phyloP scores from a whole-genome alignment of 2,888 invertebrate genomes.

The Leptarthrus brevirostris region DNA sequence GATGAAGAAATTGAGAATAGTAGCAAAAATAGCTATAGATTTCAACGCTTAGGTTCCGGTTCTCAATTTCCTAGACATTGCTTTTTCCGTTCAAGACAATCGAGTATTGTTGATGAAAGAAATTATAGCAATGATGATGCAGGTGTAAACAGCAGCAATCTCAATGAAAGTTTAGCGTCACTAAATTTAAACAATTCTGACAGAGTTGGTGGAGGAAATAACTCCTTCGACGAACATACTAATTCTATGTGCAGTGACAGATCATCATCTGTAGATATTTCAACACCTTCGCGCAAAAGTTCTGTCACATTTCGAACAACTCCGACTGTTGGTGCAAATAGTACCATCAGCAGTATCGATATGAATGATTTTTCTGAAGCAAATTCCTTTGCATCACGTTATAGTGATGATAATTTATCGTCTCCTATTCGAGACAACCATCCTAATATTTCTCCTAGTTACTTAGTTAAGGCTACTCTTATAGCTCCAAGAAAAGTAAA shows the following conservation, averaged over 20 bases:
- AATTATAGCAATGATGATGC: slow-evolving; percentile 31
- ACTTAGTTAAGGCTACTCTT: slow-evolving; percentile 55
- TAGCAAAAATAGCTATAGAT: slow-evolving; percentile 57
- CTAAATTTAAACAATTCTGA: slow-evolving; percentile 44
- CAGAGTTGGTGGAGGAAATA: slow-evolving; percentile 51
- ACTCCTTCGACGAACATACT: slow-evolving; percentile 54
- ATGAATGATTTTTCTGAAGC: slow-evolving; percentile 11
- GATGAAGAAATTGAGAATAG: slow-evolving; percentile 54
- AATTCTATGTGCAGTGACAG: slow-evolving; percentile 61
- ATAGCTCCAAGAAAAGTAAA: slow-evolving; percentile 61
- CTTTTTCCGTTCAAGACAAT: slow-evolving; percentile 62
- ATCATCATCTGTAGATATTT: slow-evolving; percentile 59
- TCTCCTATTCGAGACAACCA: slow-evolving; percentile 11
- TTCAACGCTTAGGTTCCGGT: slow-evolving; percentile 64
- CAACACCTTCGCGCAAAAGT: slow-evolving; percentile 63
- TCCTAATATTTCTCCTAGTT: slow-evolving; percentile 13
- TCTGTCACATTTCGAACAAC: slow-evolving; percentile 64
- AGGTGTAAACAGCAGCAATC: slow-evolving; percentile 51
- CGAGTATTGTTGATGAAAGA: slow-evolving; percentile 56
- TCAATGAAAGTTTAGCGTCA: slow-evolving; percentile 55
- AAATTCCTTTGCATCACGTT: slow-evolving; percentile 40
- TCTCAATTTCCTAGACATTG: slow-evolving; percentile 66
- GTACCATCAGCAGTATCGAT: slow-evolving; percentile 1
- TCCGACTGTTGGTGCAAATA: slow-evolving; percentile 3
- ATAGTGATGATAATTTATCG: slow-evolving; percentile 43